These are phyloP conservation scores for Pangasius macronema DNA, from an alignment of 2,797 vertebrate genomes.

Conservation along the genomic window DNA sequence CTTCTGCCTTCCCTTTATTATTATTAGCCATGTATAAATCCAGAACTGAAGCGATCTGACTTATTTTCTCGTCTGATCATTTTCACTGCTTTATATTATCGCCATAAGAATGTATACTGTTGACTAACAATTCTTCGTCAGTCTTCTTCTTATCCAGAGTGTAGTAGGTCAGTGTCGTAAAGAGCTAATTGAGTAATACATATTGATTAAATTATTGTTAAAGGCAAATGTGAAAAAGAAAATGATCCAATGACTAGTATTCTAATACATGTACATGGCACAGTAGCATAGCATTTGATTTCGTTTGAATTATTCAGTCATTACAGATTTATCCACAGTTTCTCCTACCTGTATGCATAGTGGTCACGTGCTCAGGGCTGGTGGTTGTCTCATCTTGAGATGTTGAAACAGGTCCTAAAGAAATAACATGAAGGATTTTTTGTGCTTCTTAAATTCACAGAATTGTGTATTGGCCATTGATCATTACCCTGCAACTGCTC, in stretches of 20 bases:
- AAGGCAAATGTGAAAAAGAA: not conserved
- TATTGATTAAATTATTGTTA: not conserved
- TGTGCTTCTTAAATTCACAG: not conserved
- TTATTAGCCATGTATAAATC: not conserved
- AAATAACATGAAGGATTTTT: not conserved
- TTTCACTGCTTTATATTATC: not conserved
- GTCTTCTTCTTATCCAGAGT: not conserved
- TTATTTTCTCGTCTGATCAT: not conserved
- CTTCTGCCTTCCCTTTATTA: not conserved
- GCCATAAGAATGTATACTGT: not conserved
- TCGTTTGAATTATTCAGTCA: not conserved
- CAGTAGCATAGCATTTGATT: not conserved
- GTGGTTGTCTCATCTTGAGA: not conserved
- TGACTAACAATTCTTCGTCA: not conserved
- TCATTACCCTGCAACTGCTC: not conserved
- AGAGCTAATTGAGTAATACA: not conserved
- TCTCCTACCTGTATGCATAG: not conserved
- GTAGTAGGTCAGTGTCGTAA: not conserved
- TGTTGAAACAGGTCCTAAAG: not conserved
- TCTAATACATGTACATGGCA: not conserved
- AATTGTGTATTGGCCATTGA: not conserved
- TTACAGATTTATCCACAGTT: not conserved
- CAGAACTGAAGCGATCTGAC: not conserved
- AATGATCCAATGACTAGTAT: not conserved
- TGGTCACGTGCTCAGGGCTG: not conserved